A percentile compares a stretch with the other conserved stretches of the same genome.
Evolutionary conservation across 2,113 vertebrate genomes (phyloP).

Genomic region (Rhea americana): DNA sequence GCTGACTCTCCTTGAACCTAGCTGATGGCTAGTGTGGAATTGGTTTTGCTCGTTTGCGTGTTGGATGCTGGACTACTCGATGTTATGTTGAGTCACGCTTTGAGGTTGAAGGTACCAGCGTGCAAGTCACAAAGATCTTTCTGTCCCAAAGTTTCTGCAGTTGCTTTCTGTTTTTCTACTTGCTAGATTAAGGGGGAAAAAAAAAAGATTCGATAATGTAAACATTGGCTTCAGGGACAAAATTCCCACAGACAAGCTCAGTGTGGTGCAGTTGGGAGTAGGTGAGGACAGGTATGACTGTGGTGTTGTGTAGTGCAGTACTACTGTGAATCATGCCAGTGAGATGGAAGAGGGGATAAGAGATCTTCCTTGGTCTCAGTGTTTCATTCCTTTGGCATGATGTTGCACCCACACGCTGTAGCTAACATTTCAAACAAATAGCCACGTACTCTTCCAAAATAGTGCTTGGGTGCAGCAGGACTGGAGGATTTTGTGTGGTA

Average conservation of each 20-base stretch:
- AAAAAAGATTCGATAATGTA: background rate
- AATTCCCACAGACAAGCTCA: background rate
- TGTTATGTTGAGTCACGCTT: background rate
- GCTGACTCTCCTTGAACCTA: background rate
- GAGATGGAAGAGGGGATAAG: background rate
- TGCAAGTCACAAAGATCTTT: background rate
- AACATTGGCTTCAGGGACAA: background rate
- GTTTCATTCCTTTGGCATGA: background rate
- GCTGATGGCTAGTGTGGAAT: background rate
- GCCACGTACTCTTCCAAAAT: background rate
- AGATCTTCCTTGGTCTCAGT: background rate
- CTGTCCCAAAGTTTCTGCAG: background rate
- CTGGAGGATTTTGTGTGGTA: background rate
- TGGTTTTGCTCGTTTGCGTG: background rate
- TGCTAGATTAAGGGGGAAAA: background rate
- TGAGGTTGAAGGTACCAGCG: background rate
- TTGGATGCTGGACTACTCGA: background rate
- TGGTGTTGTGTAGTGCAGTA: slow-evolving; percentile 1
- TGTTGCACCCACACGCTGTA: background rate
- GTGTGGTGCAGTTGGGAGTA: slow-evolving; percentile 6
- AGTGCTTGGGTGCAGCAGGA: background rate
- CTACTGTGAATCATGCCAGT: slow-evolving; percentile 2
- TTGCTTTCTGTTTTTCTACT: slow-evolving; percentile 17
- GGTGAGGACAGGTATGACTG: slow-evolving; percentile 17
- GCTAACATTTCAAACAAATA: background rate